Evolutionary conservation across 1,140 invertebrate species (phyloP), one percentile per base, ranked within the genome.

Genomic region (Trachymyrmex cornetzi): DNA sequence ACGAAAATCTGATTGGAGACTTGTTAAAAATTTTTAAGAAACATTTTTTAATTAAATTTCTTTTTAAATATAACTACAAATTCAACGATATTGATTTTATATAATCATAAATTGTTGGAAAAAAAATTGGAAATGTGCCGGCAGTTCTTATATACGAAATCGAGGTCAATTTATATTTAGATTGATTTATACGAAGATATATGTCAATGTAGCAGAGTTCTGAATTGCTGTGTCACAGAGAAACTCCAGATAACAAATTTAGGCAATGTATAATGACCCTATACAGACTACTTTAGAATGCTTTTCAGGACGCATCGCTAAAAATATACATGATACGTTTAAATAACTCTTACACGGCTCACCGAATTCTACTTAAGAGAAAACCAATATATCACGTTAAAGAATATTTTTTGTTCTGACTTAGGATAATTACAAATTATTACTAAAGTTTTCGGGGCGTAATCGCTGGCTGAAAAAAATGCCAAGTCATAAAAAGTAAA

Each of bases 381-480:
- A 75, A 75, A 61, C 2, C 5, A 61, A 77, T 61, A 27, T 61
- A 44, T 61, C 34, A 38, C 6, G 7, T 71, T 50, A 19, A 77
- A 5, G 55, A 44, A 22, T 24, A 61, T 75, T 44, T 16, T 57
- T 6, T 77, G 7, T 77, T 75, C n/a, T 19, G n/a, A 59, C 0
- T 24, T 38, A 24, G 27, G 1, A 14, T 59, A 71, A 16, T 71
- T 71, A 48, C 24, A 57, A 75, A 59, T 38, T 55, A 55, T n/a
- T n/a, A 22, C n/a, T 75, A 59, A 16, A 14, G 14, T 16, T 48
- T 30, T 64, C 61, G 6, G 16, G 4, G 14, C 30, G 27, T 75
- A 34, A 75, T 38, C 6, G 27, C 27, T 22, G n/a, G 14, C 6
- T 55, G 3, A 59, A 59, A 38, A 59, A 59, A 38, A 74, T 55